Conservation (phyloP, 1,140 invertebrate genomes). For the Drosophila kikkawai region DNA sequence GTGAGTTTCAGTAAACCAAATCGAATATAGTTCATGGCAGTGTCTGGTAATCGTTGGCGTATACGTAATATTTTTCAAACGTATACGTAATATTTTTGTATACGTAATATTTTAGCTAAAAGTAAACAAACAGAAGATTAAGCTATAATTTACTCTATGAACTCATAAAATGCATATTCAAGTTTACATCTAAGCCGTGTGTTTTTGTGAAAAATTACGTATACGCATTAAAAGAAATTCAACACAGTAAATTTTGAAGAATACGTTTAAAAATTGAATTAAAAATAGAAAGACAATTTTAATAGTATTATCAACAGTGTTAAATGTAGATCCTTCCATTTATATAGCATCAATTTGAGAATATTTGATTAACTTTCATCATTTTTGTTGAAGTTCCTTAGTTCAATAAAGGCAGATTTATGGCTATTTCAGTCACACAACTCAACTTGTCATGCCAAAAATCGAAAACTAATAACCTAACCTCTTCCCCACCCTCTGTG, state of each 20-base stretch:
- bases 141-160: not conserved
- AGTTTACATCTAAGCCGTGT: not conserved
- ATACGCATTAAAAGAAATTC: not conserved
- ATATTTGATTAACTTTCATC: not conserved
- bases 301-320: not conserved
- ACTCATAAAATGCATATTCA: not conserved
- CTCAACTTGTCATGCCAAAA: not conserved
- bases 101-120: not conserved
- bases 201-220: not conserved
- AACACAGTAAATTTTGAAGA: not conserved
- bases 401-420: not conserved
- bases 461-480: conserved; percentile 39
- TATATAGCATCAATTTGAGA: not conserved
- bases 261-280: too few relatives aligned
- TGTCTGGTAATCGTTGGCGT: conserved; percentile 3
- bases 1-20: not conserved
- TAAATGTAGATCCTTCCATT: not conserved
- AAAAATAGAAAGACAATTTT: not conserved
- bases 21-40: too few relatives aligned
- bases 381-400: not conserved
- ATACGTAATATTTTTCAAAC: conserved; percentile 5
- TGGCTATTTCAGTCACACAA: not conserved
- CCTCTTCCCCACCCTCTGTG: conserved; percentile 6
- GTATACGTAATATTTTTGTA: not conserved
- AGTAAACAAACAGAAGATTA: not conserved